Percentiles rank a stretch among this genome's conserved stretches.
Conservation (phyloP, 1,140 invertebrate genomes). For the Drosophila sp. region DNA sequence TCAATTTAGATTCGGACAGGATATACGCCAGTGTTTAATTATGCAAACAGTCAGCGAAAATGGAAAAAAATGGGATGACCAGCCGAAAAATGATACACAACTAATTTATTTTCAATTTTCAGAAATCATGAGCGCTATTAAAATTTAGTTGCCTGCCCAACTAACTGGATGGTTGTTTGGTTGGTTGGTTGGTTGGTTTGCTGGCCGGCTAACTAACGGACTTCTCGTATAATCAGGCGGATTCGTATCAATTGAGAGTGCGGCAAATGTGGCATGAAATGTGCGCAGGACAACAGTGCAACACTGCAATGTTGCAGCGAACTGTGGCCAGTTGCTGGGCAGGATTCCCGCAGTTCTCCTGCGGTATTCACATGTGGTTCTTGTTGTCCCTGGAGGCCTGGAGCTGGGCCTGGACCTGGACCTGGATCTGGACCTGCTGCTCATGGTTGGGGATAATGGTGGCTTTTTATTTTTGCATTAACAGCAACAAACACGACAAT, state of each 20-base stretch:
- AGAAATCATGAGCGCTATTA: slow-evolving; percentile 81
- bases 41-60: slow-evolving; percentile 60
- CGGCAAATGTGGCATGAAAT: slow-evolving; percentile 63
- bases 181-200: slow-evolving; percentile 14
- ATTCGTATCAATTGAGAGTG: slow-evolving; percentile 38
- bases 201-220: slow-evolving; percentile 21
- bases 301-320: slow-evolving; percentile 7
- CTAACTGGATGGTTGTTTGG: too few relatives aligned
- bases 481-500: slow-evolving; percentile 83
- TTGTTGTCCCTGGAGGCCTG: slow-evolving; percentile 20
- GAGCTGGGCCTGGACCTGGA: too few relatives aligned
- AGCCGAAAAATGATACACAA: slow-evolving; percentile 77
- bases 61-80: slow-evolving; percentile 17
- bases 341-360: slow-evolving; percentile 16
- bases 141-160: slow-evolving; percentile 64
- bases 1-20: slow-evolving; percentile 70
- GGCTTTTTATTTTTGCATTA: slow-evolving; percentile 82
- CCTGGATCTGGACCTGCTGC: too few relatives aligned
- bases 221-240: slow-evolving; percentile 47
- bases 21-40: slow-evolving; percentile 75
- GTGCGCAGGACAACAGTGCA: slow-evolving; percentile 43
- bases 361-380: slow-evolving; percentile 45
- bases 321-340: slow-evolving; percentile 33
- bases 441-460: slow-evolving; percentile 30
- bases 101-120: slow-evolving; percentile 83